Evolutionary conservation across 2,888 invertebrate species (phyloP).

Genomic region (Shargacucullia verbasci): DNA sequence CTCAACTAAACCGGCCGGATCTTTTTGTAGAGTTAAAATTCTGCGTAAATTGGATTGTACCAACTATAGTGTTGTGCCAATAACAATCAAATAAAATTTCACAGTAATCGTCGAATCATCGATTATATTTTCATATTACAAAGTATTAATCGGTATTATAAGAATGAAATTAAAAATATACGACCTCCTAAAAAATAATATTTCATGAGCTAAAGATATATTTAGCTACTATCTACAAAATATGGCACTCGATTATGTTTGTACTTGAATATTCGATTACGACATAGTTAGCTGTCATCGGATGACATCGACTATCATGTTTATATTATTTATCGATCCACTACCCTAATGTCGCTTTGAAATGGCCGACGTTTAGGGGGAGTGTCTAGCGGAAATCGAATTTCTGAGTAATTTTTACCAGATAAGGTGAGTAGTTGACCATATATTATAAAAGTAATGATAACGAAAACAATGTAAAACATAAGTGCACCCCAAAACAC

Average conservation of each 20-base stretch:
- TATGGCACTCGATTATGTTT: no score
- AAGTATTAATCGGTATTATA: no score
- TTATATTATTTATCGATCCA: conserved; percentile 74
- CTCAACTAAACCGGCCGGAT: no score
- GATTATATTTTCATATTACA: no score
- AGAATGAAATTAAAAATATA: no score
- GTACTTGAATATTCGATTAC: conserved; percentile 26
- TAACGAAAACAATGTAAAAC: conserved; percentile 21
- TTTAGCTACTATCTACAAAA: no score
- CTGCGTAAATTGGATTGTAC: conserved; percentile 8
- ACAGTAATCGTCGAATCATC: no score
- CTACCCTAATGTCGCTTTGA: conserved; percentile 81
- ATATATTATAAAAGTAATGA: conserved; percentile 38
- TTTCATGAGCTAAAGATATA: no score
- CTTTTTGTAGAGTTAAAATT: background rate
- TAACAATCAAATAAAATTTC: no score
- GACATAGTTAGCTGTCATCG: conserved; percentile 34
- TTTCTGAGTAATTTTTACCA: conserved; percentile 76
- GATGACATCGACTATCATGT: conserved; percentile 53
- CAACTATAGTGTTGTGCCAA: conserved; percentile 17
- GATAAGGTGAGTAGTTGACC: conserved; percentile 71
- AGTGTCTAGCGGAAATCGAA: conserved; percentile 82
- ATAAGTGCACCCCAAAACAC: conserved; percentile 22
- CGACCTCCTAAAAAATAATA: no score
- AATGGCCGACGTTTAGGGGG: conserved; percentile 89